These are phyloP conservation scores for Ictalurus furcatus DNA, from an alignment of 2,113 vertebrate species.

Conservation along the genomic window DNA sequence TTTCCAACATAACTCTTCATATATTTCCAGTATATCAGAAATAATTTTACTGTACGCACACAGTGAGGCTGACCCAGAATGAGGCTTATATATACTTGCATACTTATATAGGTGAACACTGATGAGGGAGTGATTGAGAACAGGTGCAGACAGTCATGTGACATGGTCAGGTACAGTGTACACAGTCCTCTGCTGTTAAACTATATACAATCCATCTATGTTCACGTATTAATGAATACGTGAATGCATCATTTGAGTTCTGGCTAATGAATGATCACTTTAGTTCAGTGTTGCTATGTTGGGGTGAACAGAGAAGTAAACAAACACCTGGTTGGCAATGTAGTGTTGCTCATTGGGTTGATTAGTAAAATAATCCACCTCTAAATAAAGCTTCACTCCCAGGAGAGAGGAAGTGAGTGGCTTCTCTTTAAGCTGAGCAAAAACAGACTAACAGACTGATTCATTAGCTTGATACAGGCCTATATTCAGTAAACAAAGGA, in stretches of 20 bases:
- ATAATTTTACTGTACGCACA: no score
- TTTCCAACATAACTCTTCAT: no score
- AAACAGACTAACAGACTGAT: constrained; percentile 39
- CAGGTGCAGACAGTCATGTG: no score
- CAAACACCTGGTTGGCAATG: constrained; percentile 26
- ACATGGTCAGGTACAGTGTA: no score
- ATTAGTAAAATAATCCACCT: constrained; percentile 40
- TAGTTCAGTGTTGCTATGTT: constrained; percentile 18
- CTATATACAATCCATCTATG: background rate
- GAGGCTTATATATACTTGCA: no score
- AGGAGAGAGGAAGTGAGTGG: constrained; percentile 37
- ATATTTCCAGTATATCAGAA: no score
- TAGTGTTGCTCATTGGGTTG: background rate
- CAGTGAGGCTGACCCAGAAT: no score
- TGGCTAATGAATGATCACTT: constrained; percentile 16
- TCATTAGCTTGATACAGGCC: constrained; percentile 38
- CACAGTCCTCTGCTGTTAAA: background rate
- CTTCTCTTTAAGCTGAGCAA: constrained; percentile 24
- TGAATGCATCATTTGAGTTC: constrained; percentile 11
- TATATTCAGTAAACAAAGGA: constrained; percentile 40
- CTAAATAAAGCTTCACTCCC: constrained; percentile 36
- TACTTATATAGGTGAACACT: no score
- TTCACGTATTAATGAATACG: constrained; percentile 5
- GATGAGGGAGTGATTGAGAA: no score
- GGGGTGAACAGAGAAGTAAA: constrained; percentile 6